Base-by-base conservation (phyloP, 2,888 invertebrate species). In the Eupithecia insigniata region DNA sequence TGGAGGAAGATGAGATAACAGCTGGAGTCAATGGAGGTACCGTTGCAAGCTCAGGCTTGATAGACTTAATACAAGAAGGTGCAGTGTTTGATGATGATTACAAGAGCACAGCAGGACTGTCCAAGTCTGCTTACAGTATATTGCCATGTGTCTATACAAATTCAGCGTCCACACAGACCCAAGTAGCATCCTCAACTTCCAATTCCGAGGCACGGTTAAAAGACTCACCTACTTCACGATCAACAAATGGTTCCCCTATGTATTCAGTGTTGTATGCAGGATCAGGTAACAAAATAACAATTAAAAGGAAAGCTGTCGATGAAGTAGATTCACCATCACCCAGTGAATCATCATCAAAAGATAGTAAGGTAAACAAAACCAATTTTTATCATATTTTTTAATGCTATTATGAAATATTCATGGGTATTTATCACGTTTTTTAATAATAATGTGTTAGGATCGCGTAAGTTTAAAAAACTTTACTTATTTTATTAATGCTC, bases 221-320 rank as follows among this genome's bases (percentile, higher is more conserved):
- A 84, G 90, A 89, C 78, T 92, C 92, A 6, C 92, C 92, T 55
- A 92, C 87, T 80, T 89, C 91, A 65, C 89, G 90, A 85, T 85
- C 89, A 77, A 89, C 92, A 68, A 92, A 93, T 83, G 92, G 93
- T 55, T 91, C 92, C 39, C 90, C 93, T 64, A 82, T 91, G 86
- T 97, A 97, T 90, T 97, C 97, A 76, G 97, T 97, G 64, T 95
- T 97, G 95, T 97, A 97, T 90, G 96, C 97, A 69, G 97, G 97
- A 22, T 95, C 96, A 78, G 97, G 97, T 69, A 97, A 97, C 88
- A 97, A 97, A 94, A 97, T 97, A 81, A 97, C 97, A 64, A 97
- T 97, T 79, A 97, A 97, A 88, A 94, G 97, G 80, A 97, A 97
- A 94, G 96, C 96, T 71, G 92, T 95, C 4, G 96, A 95, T 78